phyloP scores from a whole-genome alignment of 2,797 vertebrate genomes.

The Anniella stebbinsi region DNA sequence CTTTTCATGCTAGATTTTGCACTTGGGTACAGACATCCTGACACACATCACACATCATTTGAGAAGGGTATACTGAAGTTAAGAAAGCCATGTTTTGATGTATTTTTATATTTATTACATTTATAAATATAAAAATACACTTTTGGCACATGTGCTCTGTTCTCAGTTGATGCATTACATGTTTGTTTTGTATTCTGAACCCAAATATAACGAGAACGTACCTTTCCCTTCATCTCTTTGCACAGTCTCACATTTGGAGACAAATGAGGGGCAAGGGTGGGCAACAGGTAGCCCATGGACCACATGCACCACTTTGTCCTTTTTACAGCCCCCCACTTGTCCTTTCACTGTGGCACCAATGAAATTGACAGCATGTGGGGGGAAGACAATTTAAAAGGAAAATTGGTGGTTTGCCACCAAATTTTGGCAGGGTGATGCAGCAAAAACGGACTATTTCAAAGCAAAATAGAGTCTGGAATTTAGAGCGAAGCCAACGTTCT shows the following conservation, averaged over 20 bases:
- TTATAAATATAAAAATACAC: no score
- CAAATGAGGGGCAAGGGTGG: neutral
- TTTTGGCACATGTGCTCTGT: neutral
- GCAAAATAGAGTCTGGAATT: neutral
- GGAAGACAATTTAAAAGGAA: no score
- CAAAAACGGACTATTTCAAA: neutral
- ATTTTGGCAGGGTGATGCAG: neutral
- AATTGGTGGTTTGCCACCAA: no score
- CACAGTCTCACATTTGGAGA: neutral
- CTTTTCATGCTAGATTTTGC: neutral
- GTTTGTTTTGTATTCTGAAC: neutral
- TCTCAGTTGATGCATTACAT: neutral
- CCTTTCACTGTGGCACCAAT: no score
- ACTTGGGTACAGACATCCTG: neutral
- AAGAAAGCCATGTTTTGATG: neutral
- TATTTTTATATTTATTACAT: no score
- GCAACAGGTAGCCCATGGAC: no score
- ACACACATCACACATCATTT: neutral
- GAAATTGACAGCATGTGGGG: no score
- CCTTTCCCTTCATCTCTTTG: neutral
- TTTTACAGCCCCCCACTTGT: no score
- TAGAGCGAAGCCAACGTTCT: neutral
- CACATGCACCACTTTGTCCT: no score
- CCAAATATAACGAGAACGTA: neutral
- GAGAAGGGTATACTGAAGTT: neutral